These are phyloP conservation scores for Aurelia aurita complex sp. Pacific DNA, from an alignment of 30 jellyfish, hydroid and myxozoan species.

Conservation along the genomic window DNA sequence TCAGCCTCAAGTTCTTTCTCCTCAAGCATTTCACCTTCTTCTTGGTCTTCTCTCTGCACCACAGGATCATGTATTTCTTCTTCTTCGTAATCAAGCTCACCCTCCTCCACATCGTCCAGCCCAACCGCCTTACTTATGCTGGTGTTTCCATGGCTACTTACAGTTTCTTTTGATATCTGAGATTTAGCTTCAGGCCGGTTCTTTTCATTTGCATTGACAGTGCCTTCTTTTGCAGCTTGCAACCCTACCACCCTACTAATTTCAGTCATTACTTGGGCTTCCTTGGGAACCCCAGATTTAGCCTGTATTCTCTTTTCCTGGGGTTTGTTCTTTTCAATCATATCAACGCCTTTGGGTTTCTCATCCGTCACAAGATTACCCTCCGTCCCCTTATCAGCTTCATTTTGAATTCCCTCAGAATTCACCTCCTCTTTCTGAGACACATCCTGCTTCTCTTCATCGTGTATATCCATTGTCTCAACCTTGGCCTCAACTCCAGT, in stretches of 20 bases:
- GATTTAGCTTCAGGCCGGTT: no score
- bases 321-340: no score
- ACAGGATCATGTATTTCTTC: slow-evolving; percentile 29
- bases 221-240: no score
- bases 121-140: slow-evolving; percentile 39
- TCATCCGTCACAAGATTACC: no score
- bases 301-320: no score
- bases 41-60: slow-evolving; percentile 22
- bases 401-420: background rate
- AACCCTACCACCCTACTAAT: no score
- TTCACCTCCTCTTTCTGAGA: background rate
- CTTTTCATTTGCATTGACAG: no score
- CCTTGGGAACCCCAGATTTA: no score
- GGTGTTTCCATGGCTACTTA: background rate
- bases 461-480: background rate
- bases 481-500: background rate
- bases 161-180: no score
- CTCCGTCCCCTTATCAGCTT: no score
- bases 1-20: slow-evolving; percentile 25
- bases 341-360: no score
- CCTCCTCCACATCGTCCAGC: slow-evolving; percentile 90
- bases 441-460: background rate
- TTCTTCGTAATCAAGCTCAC: slow-evolving; percentile 97
- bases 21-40: slow-evolving; percentile 70
- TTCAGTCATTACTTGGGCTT: no score